Percentiles rank a stretch among this genome's conserved stretches.
phyloP scores from a whole-genome alignment of 2,113 vertebrate species.

The Neotragus moschatus region DNA sequence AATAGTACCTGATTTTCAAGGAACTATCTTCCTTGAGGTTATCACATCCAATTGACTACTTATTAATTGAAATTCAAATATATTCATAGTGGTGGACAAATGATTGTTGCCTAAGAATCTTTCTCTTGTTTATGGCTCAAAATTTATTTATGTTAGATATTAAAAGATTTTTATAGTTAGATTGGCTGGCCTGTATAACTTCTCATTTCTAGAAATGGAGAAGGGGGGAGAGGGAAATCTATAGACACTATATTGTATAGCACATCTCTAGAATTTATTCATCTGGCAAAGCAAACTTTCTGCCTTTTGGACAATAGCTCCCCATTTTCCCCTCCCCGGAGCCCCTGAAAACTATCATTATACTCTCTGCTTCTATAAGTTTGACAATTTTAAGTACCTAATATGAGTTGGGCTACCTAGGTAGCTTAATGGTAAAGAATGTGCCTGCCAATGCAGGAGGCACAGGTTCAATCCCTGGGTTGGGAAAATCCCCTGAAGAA shows the following conservation, averaged over 20 bases:
- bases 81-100: not conserved
- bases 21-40: not conserved
- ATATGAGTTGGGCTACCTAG: not conserved
- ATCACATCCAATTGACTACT: not conserved
- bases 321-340: not conserved
- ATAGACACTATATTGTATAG: no score
- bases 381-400: not conserved
- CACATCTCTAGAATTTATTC: not conserved
- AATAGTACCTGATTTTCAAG: not conserved
- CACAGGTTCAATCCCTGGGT: not conserved
- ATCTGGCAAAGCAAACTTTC: not conserved
- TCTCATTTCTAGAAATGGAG: not conserved
- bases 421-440: not conserved
- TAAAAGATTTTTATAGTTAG: not conserved
- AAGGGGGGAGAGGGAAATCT: not conserved
- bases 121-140: not conserved
- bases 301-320: not conserved
- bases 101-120: not conserved
- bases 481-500: not conserved
- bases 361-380: not conserved
- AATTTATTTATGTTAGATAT: not conserved
- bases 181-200: not conserved
- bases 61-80: not conserved
- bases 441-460: not conserved
- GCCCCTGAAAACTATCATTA: not conserved